Evolutionary conservation across 2,113 vertebrate genomes (phyloP), one percentile per base, ranked within the genome.

Genomic region (Sander vitreus): DNA sequence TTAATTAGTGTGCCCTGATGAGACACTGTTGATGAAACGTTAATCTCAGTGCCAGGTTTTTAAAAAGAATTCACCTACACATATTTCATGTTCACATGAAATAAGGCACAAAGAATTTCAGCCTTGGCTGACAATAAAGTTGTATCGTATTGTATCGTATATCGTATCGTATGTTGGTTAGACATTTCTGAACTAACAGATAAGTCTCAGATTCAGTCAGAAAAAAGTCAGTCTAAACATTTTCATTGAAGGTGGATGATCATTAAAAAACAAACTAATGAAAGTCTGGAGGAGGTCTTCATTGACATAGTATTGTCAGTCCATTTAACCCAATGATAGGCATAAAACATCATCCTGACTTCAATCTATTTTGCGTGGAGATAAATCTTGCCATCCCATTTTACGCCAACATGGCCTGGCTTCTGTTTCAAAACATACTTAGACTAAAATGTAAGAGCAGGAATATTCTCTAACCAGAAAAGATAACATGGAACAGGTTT

Each of bases 161-260:
- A n/a, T n/a, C n/a, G n/a, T n/a, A n/a, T n/a, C n/a, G n/a, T n/a
- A n/a, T n/a, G 16, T 19, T 23, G 5, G 0, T 23, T 21, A 14
- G 19, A 48, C 19, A 70, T 48, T 69, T 70, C 36, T 54, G 19
- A 54, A 27, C 13, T 21, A 21, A 81, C 57, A 72, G 23, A 65
- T 53, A 10, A 5, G 16, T 58, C 25, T 8, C 18, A 19, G 30
- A 50, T 64, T 27, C 15, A 50, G 13, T 69, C n/a, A 60, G 25
- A 48, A 33, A n/a, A 25, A 60, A 10, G 47, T 54, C 39, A 12
- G 33, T 9, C 5, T 21, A 33, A 55, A 36, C 19, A 58, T 27
- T n/a, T 68, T 15, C 1, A 63, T 30, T 79, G 5, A 23, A 23
- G 14, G 12, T 54, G 48, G 30, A 48, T 47, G 18, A 62, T 43